phyloP scores from a whole-genome alignment of 2,113 vertebrate species.

The Nibea albiflora region DNA sequence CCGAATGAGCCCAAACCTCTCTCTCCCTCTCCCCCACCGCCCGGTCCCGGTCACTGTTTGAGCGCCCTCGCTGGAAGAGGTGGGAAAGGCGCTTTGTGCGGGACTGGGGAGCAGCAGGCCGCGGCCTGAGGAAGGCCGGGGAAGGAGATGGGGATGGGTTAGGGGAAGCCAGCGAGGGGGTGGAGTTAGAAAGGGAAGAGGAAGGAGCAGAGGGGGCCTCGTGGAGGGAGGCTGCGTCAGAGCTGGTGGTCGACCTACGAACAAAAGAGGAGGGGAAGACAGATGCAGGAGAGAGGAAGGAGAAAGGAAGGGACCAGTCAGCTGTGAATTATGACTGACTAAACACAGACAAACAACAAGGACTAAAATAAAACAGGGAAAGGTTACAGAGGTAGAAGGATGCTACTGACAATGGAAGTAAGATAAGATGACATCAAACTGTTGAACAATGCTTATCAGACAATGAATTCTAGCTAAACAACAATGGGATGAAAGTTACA shows the following conservation, averaged over 20 bases:
- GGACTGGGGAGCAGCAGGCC: slow-evolving; percentile 80
- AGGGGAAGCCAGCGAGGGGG: slow-evolving; percentile 82
- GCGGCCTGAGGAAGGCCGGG: slow-evolving; percentile 84
- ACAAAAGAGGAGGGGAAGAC: slow-evolving; percentile 59
- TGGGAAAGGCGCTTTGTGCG: slow-evolving; percentile 93
- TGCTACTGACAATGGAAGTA: slow-evolving; percentile 55
- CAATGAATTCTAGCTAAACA: slow-evolving; percentile 4
- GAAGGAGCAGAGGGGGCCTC: slow-evolving; percentile 82
- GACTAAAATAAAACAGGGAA: slow-evolving; percentile 70
- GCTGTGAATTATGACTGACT: slow-evolving; percentile 77
- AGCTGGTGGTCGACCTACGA: slow-evolving; percentile 84
- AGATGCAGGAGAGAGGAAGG: slow-evolving; percentile 69
- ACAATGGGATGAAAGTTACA: not conserved
- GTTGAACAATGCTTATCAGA: slow-evolving; percentile 31
- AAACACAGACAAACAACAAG: slow-evolving; percentile 63
- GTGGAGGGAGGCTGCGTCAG: slow-evolving; percentile 83
- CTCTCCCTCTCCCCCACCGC: slow-evolving; percentile 83
- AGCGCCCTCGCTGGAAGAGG: slow-evolving; percentile 88
- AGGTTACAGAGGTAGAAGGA: slow-evolving; percentile 39
- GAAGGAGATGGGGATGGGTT: slow-evolving; percentile 79
- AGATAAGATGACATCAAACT: slow-evolving; percentile 57
- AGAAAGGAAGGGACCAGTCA: slow-evolving; percentile 74
- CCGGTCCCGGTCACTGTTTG: slow-evolving; percentile 85
- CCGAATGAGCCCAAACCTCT: slow-evolving; percentile 88
- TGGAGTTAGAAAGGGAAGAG: slow-evolving; percentile 83